Evolutionary conservation across 23 tunicate species (phyloP).

Genomic region (Ciona savignyi): DNA sequence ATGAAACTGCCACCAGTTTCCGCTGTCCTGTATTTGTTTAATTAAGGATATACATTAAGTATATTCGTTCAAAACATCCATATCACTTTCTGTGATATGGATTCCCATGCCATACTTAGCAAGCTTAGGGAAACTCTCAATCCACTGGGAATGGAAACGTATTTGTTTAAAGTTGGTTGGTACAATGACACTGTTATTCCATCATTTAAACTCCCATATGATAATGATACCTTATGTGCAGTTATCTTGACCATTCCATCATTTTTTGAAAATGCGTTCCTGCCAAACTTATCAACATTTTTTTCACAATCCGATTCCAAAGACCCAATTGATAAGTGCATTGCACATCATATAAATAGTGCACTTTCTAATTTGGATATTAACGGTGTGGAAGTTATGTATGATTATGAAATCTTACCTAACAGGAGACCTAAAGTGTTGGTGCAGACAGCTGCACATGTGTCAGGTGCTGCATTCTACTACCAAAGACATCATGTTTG

Average conservation of each 20-base stretch:
- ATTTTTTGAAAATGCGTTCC: conserved; percentile 77
- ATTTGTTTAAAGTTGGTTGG: conserved; percentile 55
- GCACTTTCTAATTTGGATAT: neutral
- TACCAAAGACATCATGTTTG: conserved; percentile 49
- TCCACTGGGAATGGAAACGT: conserved; percentile 63
- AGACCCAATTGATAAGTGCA: conserved; percentile 72
- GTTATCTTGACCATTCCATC: conserved; percentile 61
- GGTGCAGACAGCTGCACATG: conserved; percentile 96
- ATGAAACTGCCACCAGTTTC: too few species aligned
- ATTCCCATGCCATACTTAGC: neutral
- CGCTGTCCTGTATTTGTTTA: too few species aligned
- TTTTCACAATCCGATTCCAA: neutral
- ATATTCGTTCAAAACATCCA: too few species aligned
- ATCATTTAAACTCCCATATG: conserved; percentile 27
- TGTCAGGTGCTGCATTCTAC: conserved; percentile 90
- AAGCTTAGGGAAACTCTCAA: neutral
- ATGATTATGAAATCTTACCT: conserved; percentile 78
- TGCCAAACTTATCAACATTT: conserved; percentile 39
- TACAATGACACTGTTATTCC: conserved; percentile 52
- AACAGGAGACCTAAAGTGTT: conserved; percentile 85
- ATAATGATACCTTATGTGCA: conserved; percentile 35
- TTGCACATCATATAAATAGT: conserved; percentile 22
- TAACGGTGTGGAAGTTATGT: conserved; percentile 20
- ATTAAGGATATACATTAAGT: too few species aligned
- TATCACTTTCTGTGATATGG: too few species aligned